These are phyloP conservation scores for Columba janthina DNA, from an alignment of 2,113 vertebrate species.

Conservation along the genomic window DNA sequence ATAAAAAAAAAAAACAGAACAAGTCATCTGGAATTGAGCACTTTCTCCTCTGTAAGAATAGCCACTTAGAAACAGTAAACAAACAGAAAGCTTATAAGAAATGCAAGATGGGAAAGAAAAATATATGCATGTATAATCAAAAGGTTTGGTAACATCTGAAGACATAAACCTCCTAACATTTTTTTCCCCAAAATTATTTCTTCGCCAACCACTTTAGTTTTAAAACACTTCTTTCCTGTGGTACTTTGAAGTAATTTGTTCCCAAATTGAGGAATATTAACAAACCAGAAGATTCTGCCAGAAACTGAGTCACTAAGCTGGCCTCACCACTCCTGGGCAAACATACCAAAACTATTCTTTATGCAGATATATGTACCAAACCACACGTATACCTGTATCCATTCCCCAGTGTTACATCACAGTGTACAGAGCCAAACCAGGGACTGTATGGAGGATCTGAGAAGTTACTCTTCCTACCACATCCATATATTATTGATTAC, in stretches of 20 bases:
- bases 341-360: background rate
- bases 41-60: background rate
- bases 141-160: background rate
- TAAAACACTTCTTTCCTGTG: background rate
- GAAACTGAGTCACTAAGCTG: conserved; percentile 10
- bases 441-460: background rate
- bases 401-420: background rate
- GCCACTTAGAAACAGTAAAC: background rate
- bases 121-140: background rate
- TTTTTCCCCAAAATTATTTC: background rate
- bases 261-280: background rate
- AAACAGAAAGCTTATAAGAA: background rate
- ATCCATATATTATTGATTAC: background rate
- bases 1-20: background rate
- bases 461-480: background rate
- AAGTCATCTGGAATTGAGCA: background rate
- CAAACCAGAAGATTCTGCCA: conserved; percentile 13
- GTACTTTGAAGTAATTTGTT: background rate
- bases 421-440: background rate
- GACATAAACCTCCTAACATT: background rate
- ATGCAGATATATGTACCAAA: background rate
- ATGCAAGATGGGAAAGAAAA: background rate
- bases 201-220: background rate
- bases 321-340: background rate
- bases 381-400: background rate